These are phyloP conservation scores for Melanotaenia pygmaea DNA, from an alignment of 2,797 vertebrate genomes.

Conservation along the genomic window DNA sequence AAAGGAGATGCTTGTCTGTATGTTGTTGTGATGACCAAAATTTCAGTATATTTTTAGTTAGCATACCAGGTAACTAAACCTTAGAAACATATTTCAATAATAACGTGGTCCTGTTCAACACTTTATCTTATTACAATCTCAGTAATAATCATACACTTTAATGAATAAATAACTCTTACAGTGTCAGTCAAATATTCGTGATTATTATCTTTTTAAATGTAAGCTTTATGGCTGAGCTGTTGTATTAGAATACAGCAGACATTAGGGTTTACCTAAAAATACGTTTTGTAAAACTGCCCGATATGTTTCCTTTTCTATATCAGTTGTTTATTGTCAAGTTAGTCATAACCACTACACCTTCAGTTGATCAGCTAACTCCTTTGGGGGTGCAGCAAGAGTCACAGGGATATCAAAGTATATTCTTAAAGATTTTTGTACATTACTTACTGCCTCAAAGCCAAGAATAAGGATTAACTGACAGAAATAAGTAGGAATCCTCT, in stretches of 20 bases:
- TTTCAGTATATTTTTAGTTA: not conserved
- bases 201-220: not conserved
- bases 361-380: constrained; percentile 39
- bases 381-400: constrained; percentile 21
- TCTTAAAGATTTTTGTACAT: not conserved
- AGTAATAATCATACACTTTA: not conserved
- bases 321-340: not conserved
- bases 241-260: not conserved
- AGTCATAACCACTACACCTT: constrained; percentile 20
- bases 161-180: not conserved
- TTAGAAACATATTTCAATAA: not conserved
- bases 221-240: not conserved
- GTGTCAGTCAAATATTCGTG: not conserved
- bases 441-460: not conserved
- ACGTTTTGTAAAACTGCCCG: not conserved
- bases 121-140: not conserved
- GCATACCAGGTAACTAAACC: not conserved
- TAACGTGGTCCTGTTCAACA: not conserved
- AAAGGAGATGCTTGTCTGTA: not conserved
- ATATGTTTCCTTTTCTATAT: not conserved
- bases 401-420: not conserved
- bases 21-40: not conserved
- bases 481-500: constrained; percentile 2
- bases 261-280: not conserved
- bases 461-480: constrained; percentile 14